Evolutionary conservation across 2,888 invertebrate species (phyloP).

Genomic region (Sycophila texana): DNA sequence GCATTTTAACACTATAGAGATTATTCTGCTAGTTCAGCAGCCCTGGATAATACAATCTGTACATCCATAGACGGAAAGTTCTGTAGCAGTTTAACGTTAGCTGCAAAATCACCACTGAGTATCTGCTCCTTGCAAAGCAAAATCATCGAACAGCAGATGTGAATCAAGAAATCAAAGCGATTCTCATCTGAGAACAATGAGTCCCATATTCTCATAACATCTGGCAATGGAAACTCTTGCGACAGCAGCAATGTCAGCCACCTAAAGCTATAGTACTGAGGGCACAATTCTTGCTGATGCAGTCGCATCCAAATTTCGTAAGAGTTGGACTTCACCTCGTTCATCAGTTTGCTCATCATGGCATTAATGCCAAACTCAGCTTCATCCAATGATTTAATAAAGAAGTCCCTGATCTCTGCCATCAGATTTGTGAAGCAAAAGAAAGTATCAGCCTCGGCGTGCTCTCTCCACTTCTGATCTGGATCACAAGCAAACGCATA

Average conservation of each 20-base stretch:
- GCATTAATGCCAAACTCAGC: conserved; percentile 93
- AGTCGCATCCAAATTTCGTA: conserved; percentile 85
- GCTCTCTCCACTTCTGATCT: conserved; percentile 86
- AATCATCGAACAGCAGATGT: conserved; percentile 98
- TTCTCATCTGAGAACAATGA: conserved; percentile 93
- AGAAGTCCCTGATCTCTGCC: conserved; percentile 98
- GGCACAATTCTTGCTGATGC: conserved; percentile 89
- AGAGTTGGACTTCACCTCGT: conserved; percentile 87
- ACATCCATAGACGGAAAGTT: conserved; percentile 94
- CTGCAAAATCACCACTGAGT: conserved; percentile 92
- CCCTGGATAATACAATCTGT: conserved; percentile 87
- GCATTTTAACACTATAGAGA: conserved; percentile 39
- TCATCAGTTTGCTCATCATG: conserved; percentile 90
- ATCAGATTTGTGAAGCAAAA: conserved; percentile 99
- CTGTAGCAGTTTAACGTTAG: conserved; percentile 95
- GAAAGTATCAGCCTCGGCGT: conserved; percentile 98
- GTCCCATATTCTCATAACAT: conserved; percentile 98
- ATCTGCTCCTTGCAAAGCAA: conserved; percentile 91
- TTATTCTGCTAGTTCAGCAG: conserved; percentile 80
- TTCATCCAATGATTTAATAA: conserved; percentile 96
- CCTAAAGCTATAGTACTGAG: conserved; percentile 97
- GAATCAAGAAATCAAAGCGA: conserved; percentile 93
- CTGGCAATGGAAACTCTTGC: conserved; percentile 98
- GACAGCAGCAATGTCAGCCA: conserved; percentile 97
- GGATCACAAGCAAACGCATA: conserved; percentile 96